Base-by-base conservation (phyloP, 2,888 invertebrate species). In the Eupithecia insigniata region DNA sequence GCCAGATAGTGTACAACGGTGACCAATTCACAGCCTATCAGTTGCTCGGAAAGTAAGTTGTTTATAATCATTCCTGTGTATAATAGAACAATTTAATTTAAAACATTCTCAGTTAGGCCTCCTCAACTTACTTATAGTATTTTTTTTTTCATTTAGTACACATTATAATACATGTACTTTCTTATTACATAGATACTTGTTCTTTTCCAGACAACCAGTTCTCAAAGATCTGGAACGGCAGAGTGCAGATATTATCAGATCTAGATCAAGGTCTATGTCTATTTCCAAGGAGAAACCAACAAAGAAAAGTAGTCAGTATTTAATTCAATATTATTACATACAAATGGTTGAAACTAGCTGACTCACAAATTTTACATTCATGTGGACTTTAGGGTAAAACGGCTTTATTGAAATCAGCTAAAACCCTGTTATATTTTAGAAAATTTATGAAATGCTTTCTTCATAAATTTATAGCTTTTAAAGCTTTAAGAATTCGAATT, bases 21-120 rank as follows among this genome's bases (percentile, higher is more conserved):
- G 95, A 96, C 78, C 95, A 95, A 75, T 96, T 95, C 78, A 95
- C 96, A 6, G 96, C 96, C 0, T 96, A 96, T 82, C 96, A 96
- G 72, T 91, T 96, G 65, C 93, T 95, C 76, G 95, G 95, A 76
- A 94, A 94, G 94, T 95, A 79, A 90, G 94, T 92, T 67, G 14
- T 62, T 51, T 68, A 65, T 16, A 18, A 60, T 39, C 34, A 26
- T 69, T 61, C 55, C 5, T 61, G 51, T 12, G 0, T 51, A 10
- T n/a, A 46, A 5, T 8, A n/a, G 6, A 51, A 51, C 22, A 22
- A n/a, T 22, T 51, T 51, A 28, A 26, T 7, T 4, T n/a, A n/a
- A n/a, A n/a, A 16, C 28, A 28, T 16, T 28, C 55, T 28, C 10
- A 28, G 12, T 4, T 26, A 26, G 26, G 26, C 22, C 36, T 39